Conservation (phyloP, 2,888 invertebrate species). For the Pelosia muscerda region DNA sequence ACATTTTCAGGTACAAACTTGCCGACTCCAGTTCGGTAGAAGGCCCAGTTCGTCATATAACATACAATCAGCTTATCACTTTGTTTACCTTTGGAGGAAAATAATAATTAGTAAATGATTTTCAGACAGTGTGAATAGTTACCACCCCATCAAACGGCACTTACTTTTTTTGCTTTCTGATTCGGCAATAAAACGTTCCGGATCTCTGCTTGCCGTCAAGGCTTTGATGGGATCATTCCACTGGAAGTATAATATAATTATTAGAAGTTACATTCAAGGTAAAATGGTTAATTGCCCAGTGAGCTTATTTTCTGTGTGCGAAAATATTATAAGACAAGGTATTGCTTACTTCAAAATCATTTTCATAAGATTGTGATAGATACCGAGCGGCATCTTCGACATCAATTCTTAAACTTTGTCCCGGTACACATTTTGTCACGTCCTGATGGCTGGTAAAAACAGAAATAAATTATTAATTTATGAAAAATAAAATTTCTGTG, state of each 20-base stretch:
- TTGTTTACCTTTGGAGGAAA: constrained; percentile 62
- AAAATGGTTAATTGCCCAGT: not conserved
- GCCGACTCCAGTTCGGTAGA: constrained; percentile 93
- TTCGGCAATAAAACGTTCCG: constrained; percentile 57
- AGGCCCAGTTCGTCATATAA: constrained; percentile 96
- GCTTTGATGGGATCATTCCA: constrained; percentile 67
- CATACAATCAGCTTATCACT: constrained; percentile 89
- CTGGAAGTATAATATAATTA: constrained; percentile 50
- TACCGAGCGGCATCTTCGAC: constrained; percentile 77
- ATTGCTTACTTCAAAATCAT: constrained; percentile 74
- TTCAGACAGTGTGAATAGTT: not conserved
- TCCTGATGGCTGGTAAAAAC: constrained; percentile 74
- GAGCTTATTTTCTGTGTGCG: not conserved
- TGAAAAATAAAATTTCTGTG: not conserved
- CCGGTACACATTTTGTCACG: constrained; percentile 86
- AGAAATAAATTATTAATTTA: constrained; percentile 7
- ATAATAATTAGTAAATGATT: not conserved
- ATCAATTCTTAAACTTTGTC: constrained; percentile 83
- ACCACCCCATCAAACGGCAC: constrained; percentile 1
- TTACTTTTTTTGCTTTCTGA: constrained; percentile 70
- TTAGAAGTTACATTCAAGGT: not conserved
- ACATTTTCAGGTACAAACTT: constrained; percentile 95
- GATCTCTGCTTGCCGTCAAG: constrained; percentile 53
- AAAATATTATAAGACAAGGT: not conserved
- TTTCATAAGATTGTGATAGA: constrained; percentile 75